Evolutionary conservation across 1,140 invertebrate genomes (phyloP), one percentile per base, ranked within the genome.

Genomic region (Diabrotica virgifera): DNA sequence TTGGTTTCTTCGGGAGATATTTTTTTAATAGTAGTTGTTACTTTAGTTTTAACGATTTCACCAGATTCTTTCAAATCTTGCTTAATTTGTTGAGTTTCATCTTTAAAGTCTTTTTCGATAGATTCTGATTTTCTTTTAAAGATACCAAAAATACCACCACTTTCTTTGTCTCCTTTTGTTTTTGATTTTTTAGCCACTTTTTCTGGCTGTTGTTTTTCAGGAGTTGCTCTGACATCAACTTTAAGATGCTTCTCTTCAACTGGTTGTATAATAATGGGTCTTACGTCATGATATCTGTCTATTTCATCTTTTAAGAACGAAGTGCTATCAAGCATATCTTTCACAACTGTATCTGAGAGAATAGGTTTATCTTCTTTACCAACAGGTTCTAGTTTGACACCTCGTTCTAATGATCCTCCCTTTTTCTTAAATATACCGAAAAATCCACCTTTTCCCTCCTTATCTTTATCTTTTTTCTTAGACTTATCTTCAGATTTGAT

Each of bases 81-180:
- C 24, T 1, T 24, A 24, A 24, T 4, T 24, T 2, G 5, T 51
- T 11, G 1, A 51, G 0, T 14, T 14, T 24, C 24, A 24, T 24
- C 35, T 36, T 61, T 52, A 24, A 24, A 37, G 9, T 62, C 62
- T 62, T 55, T 24, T 9, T 62, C 64, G n/a, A 24, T 36, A 57
- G 69, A 65, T 62, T 67, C 63, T 63, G 63, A 67, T 64, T 65
- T 65, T 65, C 67, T 70, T 70, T 60, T 62, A 52, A 62, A 52
- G 8, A 59, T 36, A 38, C 66, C 65, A 67, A 67, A 70, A 65
- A 64, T 63, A 65, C 65, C 65, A 67, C 65, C 66, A 63, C 61
- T 12, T 24, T 65, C 50, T 36, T 36, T 54, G 52, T 50, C 56
- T 50, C 36, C 52, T 52, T 36, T 35, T 37, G 12, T 40, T 36